These are phyloP conservation scores for Dendronephthya gigantea DNA, from an alignment of 64 coral and sea anemone genomes.

Conservation along the genomic window DNA sequence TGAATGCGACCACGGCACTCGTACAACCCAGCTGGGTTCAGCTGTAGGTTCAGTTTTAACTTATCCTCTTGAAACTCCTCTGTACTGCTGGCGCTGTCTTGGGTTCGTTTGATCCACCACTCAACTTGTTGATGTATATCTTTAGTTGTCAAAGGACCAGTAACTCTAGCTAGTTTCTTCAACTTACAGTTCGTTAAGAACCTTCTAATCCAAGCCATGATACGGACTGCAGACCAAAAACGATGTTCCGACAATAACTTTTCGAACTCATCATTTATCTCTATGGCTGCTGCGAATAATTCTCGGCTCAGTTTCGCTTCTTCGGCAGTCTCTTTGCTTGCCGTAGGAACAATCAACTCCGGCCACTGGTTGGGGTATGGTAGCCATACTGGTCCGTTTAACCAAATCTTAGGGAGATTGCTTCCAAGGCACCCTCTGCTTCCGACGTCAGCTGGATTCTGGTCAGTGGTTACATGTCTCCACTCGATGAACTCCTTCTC, in stretches of 20 bases:
- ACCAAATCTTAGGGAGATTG: constrained; percentile 6
- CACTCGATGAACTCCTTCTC: constrained; percentile 1
- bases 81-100: background rate
- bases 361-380: constrained; percentile 19
- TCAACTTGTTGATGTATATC: background rate
- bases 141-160: background rate
- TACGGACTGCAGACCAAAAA: background rate
- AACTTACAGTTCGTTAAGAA: background rate
- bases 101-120: background rate
- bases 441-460: constrained; percentile 37
- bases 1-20: background rate
- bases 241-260: background rate
- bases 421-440: constrained; percentile 1
- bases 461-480: constrained; percentile 5
- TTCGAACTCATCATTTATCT: background rate
- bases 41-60: background rate
- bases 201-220: background rate
- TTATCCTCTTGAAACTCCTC: background rate
- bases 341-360: too few relatives aligned
- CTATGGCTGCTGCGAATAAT: background rate
- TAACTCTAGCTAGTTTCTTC: background rate
- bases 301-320: background rate
- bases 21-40: background rate
- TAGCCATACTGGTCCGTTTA: constrained; percentile 28
- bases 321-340: background rate